These are phyloP conservation scores for Limanda limanda DNA, from an alignment of 2,113 vertebrate genomes.

Conservation along the genomic window DNA sequence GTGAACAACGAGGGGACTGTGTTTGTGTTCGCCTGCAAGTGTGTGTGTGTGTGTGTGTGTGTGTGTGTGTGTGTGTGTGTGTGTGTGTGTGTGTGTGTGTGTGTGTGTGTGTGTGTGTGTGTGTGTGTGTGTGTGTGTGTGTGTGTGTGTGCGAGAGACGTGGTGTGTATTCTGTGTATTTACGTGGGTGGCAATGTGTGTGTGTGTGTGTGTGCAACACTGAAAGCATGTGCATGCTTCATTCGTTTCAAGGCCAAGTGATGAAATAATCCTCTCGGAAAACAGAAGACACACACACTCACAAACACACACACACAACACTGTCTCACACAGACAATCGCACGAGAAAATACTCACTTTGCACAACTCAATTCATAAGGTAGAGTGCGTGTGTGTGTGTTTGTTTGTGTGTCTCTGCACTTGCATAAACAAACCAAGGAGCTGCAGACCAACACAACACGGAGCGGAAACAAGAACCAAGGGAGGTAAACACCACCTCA, in stretches of 20 bases:
- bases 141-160: slow-evolving; percentile 23
- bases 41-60: slow-evolving; percentile 25
- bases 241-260: slow-evolving; percentile 73
- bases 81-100: slow-evolving; percentile 27
- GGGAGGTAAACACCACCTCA: not conserved
- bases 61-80: slow-evolving; percentile 21
- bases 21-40: slow-evolving; percentile 15
- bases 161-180: slow-evolving; percentile 16
- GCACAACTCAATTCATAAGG: slow-evolving; percentile 50
- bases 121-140: slow-evolving; percentile 27
- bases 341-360: slow-evolving; percentile 21
- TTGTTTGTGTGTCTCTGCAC: slow-evolving; percentile 17
- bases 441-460: not conserved
- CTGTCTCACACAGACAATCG: not conserved
- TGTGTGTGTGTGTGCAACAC: slow-evolving; percentile 36
- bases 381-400: slow-evolving; percentile 17
- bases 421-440: slow-evolving; percentile 39
- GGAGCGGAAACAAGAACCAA: not conserved
- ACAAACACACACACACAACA: slow-evolving; percentile 15
- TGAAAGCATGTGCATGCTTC: slow-evolving; percentile 62
- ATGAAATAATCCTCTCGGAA: slow-evolving; percentile 62
- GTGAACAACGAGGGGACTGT: slow-evolving; percentile 55
- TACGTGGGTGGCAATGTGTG: slow-evolving; percentile 7
- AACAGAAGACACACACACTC: slow-evolving; percentile 32
- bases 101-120: slow-evolving; percentile 31